phyloP scores from a whole-genome alignment of 1,140 invertebrate species.

The Drosophila ananassae region DNA sequence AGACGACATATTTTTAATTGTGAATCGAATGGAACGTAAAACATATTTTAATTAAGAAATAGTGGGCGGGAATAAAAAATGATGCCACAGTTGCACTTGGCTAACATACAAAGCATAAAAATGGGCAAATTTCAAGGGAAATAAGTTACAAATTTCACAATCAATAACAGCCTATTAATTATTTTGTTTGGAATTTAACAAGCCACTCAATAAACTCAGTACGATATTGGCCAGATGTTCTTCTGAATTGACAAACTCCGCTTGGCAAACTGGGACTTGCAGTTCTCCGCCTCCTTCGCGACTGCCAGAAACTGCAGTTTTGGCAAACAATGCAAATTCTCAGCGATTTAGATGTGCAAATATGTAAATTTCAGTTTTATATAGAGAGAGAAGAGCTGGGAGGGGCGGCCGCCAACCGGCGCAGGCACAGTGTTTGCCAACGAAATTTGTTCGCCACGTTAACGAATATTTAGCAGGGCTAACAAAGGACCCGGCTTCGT shows the following conservation, averaged over 20 bases:
- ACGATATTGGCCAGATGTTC: background rate
- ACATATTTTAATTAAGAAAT: slow-evolving; percentile 48
- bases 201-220: too few relatives aligned
- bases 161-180: too few relatives aligned
- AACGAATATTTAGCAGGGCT: slow-evolving; percentile 73
- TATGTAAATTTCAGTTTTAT: slow-evolving; percentile 67
- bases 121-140: slow-evolving; percentile 12
- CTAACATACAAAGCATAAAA: background rate
- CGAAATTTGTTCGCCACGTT: slow-evolving; percentile 75
- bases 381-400: slow-evolving; percentile 22
- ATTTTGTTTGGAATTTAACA: too few relatives aligned
- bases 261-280: slow-evolving; percentile 27
- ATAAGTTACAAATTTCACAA: too few relatives aligned
- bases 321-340: slow-evolving; percentile 47
- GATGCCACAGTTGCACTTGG: background rate
- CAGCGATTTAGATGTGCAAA: slow-evolving; percentile 49
- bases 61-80: slow-evolving; percentile 12
- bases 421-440: slow-evolving; percentile 64
- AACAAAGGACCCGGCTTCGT: slow-evolving; percentile 52
- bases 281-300: background rate
- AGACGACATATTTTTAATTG: slow-evolving; percentile 12
- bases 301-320: slow-evolving; percentile 14
- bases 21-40: slow-evolving; percentile 32
- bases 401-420: slow-evolving; percentile 14
- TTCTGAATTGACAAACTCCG: background rate